phyloP scores from a whole-genome alignment of 2,888 invertebrate species.

The Scaptomyza caliginosa region DNA sequence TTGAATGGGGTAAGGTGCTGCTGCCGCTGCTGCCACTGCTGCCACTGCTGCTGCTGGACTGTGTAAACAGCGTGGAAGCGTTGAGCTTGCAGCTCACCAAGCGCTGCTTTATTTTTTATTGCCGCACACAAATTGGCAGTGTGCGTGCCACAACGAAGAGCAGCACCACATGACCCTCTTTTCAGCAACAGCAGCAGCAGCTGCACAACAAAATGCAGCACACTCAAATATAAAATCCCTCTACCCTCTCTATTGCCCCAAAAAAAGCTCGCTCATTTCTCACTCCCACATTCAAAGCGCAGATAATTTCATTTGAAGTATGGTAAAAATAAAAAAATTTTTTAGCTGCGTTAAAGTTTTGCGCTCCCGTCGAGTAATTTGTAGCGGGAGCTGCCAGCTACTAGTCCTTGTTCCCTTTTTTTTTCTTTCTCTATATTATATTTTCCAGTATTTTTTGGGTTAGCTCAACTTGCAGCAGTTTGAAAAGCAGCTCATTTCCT shows the following conservation, averaged over 20 bases:
- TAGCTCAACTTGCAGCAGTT: slow-evolving; percentile 58
- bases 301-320: slow-evolving; percentile 79
- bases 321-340: slow-evolving; percentile 72
- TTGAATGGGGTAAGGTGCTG: slow-evolving; percentile 35
- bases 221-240: slow-evolving; percentile 11
- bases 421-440: slow-evolving; percentile 7
- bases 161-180: slow-evolving; percentile 68
- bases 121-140: slow-evolving; percentile 74
- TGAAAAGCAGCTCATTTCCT: slow-evolving; percentile 75
- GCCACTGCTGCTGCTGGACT: slow-evolving; percentile 51
- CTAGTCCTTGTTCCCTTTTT: slow-evolving; percentile 48
- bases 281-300: slow-evolving; percentile 49
- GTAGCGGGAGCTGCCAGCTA: slow-evolving; percentile 50
- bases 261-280: not conserved
- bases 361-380: slow-evolving; percentile 69
- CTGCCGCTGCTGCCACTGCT: slow-evolving; percentile 3
- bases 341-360: slow-evolving; percentile 70
- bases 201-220: slow-evolving; percentile 66
- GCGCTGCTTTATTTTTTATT: slow-evolving; percentile 63
- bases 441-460: slow-evolving; percentile 36
- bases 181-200: slow-evolving; percentile 44
- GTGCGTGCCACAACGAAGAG: slow-evolving; percentile 63
- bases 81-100: slow-evolving; percentile 34
- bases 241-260: not conserved
- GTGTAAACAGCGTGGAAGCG: slow-evolving; percentile 64